A percentile compares a stretch with the other conserved stretches of the same genome.
Conservation (phyloP, 2,113 vertebrate genomes). For the Lepus timidus region DNA sequence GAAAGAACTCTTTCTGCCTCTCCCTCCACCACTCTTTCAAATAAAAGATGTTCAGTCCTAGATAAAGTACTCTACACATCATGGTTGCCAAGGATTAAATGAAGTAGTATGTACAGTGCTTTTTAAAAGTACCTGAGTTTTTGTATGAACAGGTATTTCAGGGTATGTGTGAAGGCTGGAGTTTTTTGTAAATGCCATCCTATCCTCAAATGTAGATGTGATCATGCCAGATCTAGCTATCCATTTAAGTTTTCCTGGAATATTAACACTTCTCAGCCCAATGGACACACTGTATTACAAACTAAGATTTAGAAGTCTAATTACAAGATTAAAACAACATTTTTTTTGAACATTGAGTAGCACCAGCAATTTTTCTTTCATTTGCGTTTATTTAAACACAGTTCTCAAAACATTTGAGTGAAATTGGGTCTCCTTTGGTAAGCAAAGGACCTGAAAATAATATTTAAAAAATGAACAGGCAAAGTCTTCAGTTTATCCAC, state of each 20-base stretch:
- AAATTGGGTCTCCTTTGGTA: constrained; percentile 81
- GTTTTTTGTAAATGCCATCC: neutral
- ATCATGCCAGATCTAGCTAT: neutral
- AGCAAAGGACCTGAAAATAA: constrained; percentile 83
- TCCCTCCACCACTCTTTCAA: too few relatives aligned
- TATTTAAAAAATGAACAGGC: constrained; percentile 85
- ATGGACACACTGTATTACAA: neutral
- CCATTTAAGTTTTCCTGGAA: neutral
- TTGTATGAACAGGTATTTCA: neutral
- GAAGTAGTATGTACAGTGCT: neutral
- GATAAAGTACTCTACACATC: too few relatives aligned
- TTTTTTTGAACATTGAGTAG: constrained; percentile 65
- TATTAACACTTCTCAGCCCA: neutral
- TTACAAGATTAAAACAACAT: neutral
- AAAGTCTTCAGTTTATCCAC: constrained; percentile 75
- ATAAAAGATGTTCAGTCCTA: too few relatives aligned
- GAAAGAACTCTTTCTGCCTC: too few relatives aligned
- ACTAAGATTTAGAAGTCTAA: neutral
- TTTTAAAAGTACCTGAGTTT: neutral
- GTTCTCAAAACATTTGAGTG: constrained; percentile 83
- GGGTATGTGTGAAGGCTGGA: neutral
- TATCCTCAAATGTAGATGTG: neutral
- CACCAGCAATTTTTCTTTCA: constrained; percentile 75
- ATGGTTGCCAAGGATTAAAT: too few relatives aligned
- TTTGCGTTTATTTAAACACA: constrained; percentile 83